Percentiles rank a stretch among this genome's conserved stretches.
These are phyloP conservation scores for Planiliza haematocheilus DNA, from an alignment of 2,113 vertebrate species.

Conservation along the genomic window DNA sequence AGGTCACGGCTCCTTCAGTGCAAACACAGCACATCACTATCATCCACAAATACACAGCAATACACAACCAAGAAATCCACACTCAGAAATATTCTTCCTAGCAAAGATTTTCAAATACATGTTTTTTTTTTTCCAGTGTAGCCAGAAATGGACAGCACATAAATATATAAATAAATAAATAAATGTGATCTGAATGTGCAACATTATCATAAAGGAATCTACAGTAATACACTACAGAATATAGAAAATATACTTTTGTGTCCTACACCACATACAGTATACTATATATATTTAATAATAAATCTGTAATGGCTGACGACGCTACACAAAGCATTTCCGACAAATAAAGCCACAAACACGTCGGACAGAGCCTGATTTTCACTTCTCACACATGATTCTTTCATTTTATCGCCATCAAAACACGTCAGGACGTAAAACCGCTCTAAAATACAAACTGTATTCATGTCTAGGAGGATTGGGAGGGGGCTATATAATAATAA, in stretches of 20 bases:
- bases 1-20: constrained; percentile 34
- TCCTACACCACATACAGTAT: constrained; percentile 22
- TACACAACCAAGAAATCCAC: constrained; percentile 4
- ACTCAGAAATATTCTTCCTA: constrained; percentile 15
- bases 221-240: constrained; percentile 26
- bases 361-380: neutral
- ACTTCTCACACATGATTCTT: neutral
- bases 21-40: constrained; percentile 58
- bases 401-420: too few species aligned
- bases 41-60: constrained; percentile 39
- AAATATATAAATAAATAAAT: constrained; percentile 22
- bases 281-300: constrained; percentile 6
- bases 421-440: too few species aligned
- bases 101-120: neutral
- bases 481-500: accelerated
- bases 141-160: constrained; percentile 4
- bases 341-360: constrained; percentile 31
- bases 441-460: too few species aligned
- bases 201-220: constrained; percentile 17
- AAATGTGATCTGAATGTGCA: constrained; percentile 45
- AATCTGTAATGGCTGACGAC: constrained; percentile 1
- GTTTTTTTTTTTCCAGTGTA: constrained; percentile 20
- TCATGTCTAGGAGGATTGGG: neutral
- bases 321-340: constrained; percentile 9
- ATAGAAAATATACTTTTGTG: constrained; percentile 59